These are phyloP conservation scores for Orthosia incerta DNA, from an alignment of 2,888 invertebrate genomes.

Conservation along the genomic window DNA sequence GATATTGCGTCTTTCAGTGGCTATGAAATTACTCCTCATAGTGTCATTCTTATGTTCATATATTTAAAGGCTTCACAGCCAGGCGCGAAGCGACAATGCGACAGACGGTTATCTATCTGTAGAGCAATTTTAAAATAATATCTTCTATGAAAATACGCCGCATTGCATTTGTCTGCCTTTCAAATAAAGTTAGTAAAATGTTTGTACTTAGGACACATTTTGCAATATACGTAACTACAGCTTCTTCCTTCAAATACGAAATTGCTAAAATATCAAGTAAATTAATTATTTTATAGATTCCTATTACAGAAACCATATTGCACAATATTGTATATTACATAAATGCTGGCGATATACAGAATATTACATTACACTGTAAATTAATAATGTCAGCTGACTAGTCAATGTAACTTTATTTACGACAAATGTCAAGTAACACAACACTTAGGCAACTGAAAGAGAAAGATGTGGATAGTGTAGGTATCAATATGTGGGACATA, in stretches of 20 bases:
- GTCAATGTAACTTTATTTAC: slow-evolving; percentile 44
- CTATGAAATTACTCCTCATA: not conserved
- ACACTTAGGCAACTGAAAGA: slow-evolving; percentile 14
- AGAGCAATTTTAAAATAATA: not conserved
- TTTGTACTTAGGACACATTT: not conserved
- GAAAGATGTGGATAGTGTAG: slow-evolving; percentile 18
- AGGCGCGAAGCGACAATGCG: not conserved
- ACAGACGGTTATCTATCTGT: not conserved
- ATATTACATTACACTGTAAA: slow-evolving; percentile 17
- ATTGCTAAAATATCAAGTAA: not conserved
- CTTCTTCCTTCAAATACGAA: not conserved
- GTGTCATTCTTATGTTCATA: not conserved
- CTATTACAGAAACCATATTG: slow-evolving; percentile 21
- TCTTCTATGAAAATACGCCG: too few relatives aligned
- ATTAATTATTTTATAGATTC: not conserved
- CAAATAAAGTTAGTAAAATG: not conserved
- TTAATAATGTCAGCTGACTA: slow-evolving; percentile 29
- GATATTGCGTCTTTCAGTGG: slow-evolving; percentile 8
- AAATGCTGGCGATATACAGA: slow-evolving; percentile 25
- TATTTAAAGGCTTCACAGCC: not conserved
- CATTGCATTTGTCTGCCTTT: not conserved
- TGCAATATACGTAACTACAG: not conserved
- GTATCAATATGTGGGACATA: slow-evolving; percentile 30
- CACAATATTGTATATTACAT: slow-evolving; percentile 23
- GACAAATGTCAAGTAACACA: slow-evolving; percentile 43